Base-by-base conservation (phyloP, 1,140 invertebrate species). In the Meloidogyne exigua region DNA sequence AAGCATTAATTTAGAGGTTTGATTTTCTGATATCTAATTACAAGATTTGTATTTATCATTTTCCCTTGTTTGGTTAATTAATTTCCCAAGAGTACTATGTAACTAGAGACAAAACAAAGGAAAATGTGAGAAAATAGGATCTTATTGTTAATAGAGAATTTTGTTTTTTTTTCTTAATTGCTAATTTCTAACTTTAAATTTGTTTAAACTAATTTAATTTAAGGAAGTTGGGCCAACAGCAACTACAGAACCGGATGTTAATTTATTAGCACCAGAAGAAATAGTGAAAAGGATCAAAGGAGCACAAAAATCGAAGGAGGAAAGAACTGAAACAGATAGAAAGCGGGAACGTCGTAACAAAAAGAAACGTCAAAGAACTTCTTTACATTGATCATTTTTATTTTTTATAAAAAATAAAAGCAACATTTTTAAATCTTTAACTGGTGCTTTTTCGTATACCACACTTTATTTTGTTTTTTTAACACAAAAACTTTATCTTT, bases 211-310 rank as follows among this genome's bases (percentile, higher is more conserved):
- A 0, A 15, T 66, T 73, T 2, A 62, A 28, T 23, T 28, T 21
- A 11, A 73, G 89, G 95, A 98, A 89, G 93, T 96, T 18, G 93
- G 93, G 2, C 95, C 95, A 89, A 93, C 4, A 91, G 92, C 26
- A 91, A 92, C 0, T 94, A 92, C 85, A 93, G 95, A 90, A 92
- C 92, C 21, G 4, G 76, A 72, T 9, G 77, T 65, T 42, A 90
- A 91, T 0, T 88, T 96, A 32, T 88, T 98, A 63, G 95, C 96
- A 25, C 96, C 96, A 2, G 94, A 97, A 89, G 95, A 99, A 91
- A 89, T 98, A 18, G 88, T 89, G 44, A 83, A 91, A 25, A 93
- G 93, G 89, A 87, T 88, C 18, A 93, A 92, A 85, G 92, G 92
- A 64, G 92, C 93, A 68, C 75, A 93, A 0, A 91, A 93, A 81